Evolutionary conservation across 1,140 invertebrate genomes (phyloP).

Genomic region (Hermetia illucens): DNA sequence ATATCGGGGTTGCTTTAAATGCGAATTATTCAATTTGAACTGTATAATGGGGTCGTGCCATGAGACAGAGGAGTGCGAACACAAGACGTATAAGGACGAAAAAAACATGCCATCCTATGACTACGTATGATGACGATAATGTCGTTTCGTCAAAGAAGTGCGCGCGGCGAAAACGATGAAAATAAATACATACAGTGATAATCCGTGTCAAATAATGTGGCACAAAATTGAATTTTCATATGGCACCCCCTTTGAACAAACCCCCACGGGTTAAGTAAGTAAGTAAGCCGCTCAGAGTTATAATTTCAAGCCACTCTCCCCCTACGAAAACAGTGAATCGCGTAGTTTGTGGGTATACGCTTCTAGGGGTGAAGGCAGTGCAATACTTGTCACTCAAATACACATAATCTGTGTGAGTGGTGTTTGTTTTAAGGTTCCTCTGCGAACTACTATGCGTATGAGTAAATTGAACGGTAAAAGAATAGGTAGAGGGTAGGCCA

Average conservation of each 20-base stretch:
- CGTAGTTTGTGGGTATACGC: no score
- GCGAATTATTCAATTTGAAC: constrained; percentile 1
- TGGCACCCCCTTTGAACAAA: not conserved
- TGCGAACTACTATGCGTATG: no score
- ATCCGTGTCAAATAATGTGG: constrained; percentile 1
- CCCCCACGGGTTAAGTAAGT: not conserved
- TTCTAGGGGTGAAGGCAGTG: not conserved
- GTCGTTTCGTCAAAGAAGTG: no score
- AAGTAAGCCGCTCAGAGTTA: not conserved
- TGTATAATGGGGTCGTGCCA: not conserved
- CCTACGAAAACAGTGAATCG: not conserved
- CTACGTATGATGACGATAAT: no score
- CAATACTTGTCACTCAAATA: not conserved
- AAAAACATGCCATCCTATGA: no score
- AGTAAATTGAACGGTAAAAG: no score
- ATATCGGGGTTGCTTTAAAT: not conserved
- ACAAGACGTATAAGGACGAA: no score
- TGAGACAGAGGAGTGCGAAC: not conserved
- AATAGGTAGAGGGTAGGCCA: no score
- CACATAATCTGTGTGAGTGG: not conserved
- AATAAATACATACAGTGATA: not conserved
- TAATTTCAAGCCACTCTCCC: not conserved
- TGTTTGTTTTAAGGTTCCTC: not conserved
- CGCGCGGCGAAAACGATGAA: no score
- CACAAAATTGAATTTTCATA: constrained; percentile 1